Evolutionary conservation across 2,113 vertebrate genomes (phyloP), one percentile per base, ranked within the genome.

Genomic region (Coreoperca whiteheadi): DNA sequence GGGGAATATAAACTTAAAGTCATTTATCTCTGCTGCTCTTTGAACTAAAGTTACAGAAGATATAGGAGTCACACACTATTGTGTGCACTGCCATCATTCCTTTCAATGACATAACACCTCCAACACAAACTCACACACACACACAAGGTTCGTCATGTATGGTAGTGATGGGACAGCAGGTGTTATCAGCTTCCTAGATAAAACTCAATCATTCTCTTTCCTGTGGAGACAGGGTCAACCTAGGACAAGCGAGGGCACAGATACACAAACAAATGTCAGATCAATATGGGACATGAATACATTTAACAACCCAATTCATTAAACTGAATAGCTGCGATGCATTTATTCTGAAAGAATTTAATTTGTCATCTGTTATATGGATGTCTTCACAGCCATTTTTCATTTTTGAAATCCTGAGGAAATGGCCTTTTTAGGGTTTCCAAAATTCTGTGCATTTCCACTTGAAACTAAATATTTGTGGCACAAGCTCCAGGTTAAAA

Each of bases 121-220:
- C 30, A 23, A 71, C 37, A 57, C n/a, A 72, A 2, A 39, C 18
- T 3, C n/a, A 28, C 46, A 20, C 7, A 2, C 32, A 69, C 48
- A 88, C 61, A 34, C 30, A 83, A 21, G 68, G 39, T 70, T 70
- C 21, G 61, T 87, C 60, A 74, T 32, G 34, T 60, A 20, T 34
- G 8, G 6, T 5, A 39, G 57, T 65, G 54, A 86, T 7, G 51
- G 65, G 25, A 71, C 65, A n/a, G 53, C 15, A 28, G 53, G 57
- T 30, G 57, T 81, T 81, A 41, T 70, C 46, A 64, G 25, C 28
- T 67, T 73, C 64, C 64, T 67, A 46, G 46, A 79, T 87, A 30
- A 90, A 86, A 81, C 78, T 69, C 77, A 28, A 41, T 73, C 51
- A 43, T 18, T 23, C 51, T 50, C 79, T n/a, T 73, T 74, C 25